Evolutionary conservation across 2,797 vertebrate species (phyloP), one percentile per base, ranked within the genome.

Genomic region (Pseudochirops cupreus): DNA sequence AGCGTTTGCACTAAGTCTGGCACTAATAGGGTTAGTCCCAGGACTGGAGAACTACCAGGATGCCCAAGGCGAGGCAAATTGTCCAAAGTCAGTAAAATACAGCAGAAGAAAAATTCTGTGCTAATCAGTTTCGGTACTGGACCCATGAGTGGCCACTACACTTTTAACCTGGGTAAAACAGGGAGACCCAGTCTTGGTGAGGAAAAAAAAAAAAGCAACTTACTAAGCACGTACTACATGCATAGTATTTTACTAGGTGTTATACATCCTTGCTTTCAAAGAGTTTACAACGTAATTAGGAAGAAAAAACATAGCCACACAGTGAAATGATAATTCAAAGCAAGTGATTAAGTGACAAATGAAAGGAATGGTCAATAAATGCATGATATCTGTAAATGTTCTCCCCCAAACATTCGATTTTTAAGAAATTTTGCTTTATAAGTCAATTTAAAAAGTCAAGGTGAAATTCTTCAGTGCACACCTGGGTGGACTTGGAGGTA

Each of bases 401-500:
- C 24, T 39, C 55, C 55, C 93, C 14, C 29, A 52, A 94, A 94
- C 18, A 92, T 93, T 92, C 50, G n/a, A n/a, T 1, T 58, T 16
- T 31, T 59, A 62, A 94, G 91, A 29, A 59, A 14, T 92, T 82
- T 96, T 93, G 93, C 52, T 92, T 91, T 50, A 96, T 54, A 95
- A 82, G 67, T 82, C 12, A 94, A 95, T 55, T 96, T 10, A 67
- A 87, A 92, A n/a, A 55, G 58, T 54, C 54, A 29, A 96, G n/a
- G 26, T 31, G 92, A 94, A 52, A 96, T 39, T 90, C 89, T 96
- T 57, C 96, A 87, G 21, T 50, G 21, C 91, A 56, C 99, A 99
- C 99, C 99, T 99, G 50, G 99, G 98, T 31, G 98, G 98, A 97
- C 98, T 99, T 52, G 99, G 98, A 91, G 99, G 99, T 56, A 98